Percentiles rank a stretch among this genome's conserved stretches.
Conservation (phyloP, 2,113 vertebrate genomes). For the Rhinoptilus africanus region DNA sequence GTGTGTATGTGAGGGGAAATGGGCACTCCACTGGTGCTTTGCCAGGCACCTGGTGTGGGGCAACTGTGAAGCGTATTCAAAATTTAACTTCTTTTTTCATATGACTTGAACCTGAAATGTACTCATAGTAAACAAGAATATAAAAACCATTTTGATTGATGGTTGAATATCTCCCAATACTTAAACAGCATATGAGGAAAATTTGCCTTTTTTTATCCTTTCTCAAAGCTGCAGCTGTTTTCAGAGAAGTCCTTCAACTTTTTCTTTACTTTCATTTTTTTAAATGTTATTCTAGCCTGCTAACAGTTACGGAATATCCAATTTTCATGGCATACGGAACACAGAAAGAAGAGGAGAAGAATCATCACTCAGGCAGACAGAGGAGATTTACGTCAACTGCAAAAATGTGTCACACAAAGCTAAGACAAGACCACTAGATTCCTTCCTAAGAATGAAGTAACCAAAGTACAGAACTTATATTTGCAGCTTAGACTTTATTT, state of each 20-base stretch:
- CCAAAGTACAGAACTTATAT: background rate
- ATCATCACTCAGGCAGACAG: background rate
- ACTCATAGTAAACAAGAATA: background rate
- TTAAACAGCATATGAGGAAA: background rate
- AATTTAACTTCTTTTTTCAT: background rate
- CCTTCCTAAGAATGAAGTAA: background rate
- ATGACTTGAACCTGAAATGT: background rate
- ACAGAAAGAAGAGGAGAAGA: background rate
- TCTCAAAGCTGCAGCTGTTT: background rate
- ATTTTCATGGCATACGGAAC: background rate
- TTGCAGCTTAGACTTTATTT: background rate
- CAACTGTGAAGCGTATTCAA: background rate
- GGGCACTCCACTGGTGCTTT: background rate
- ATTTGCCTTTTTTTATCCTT: background rate
- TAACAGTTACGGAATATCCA: background rate
- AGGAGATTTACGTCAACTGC: conserved; percentile 61
- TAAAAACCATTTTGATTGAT: background rate
- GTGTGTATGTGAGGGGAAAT: background rate
- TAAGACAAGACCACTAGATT: background rate
- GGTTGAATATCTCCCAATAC: background rate
- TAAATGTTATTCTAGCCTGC: background rate
- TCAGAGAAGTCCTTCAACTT: background rate
- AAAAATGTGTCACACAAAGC: background rate
- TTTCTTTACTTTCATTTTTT: background rate
- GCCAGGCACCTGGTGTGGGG: background rate